phyloP scores from a whole-genome alignment of 2,797 vertebrate species.

The Microctenopoma lineatum region DNA sequence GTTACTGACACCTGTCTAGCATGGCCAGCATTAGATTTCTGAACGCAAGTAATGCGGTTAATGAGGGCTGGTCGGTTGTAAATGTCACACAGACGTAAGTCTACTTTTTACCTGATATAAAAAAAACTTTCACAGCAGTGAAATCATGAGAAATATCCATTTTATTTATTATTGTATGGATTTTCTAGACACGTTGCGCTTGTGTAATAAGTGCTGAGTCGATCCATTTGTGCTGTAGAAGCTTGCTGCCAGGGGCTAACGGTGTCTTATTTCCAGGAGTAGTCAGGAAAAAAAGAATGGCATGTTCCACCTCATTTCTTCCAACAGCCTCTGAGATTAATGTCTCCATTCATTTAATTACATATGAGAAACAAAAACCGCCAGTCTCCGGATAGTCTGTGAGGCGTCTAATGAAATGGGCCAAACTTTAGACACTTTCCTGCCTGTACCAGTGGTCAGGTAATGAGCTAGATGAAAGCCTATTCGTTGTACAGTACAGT shows the following conservation, averaged over 20 bases:
- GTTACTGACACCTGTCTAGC: no score
- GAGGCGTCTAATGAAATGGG: slow-evolving; percentile 8
- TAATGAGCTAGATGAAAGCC: slow-evolving; percentile 22
- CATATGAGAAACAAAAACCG: slow-evolving; percentile 45
- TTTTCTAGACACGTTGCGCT: background rate
- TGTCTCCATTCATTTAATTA: slow-evolving; percentile 64
- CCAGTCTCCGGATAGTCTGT: slow-evolving; percentile 19
- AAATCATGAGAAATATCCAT: background rate
- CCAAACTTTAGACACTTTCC: slow-evolving; percentile 17
- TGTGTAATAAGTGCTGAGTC: slow-evolving; percentile 1
- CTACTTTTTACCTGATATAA: background rate
- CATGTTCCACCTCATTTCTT: slow-evolving; percentile 65
- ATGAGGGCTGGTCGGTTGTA: no score
- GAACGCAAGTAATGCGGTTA: no score
- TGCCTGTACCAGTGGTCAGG: slow-evolving; percentile 8
- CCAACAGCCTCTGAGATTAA: slow-evolving; percentile 59
- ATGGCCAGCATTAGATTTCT: no score
- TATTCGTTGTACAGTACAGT: background rate
- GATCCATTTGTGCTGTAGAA: background rate
- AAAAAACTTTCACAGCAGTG: background rate
- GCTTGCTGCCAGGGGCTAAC: slow-evolving; percentile 8
- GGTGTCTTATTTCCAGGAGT: slow-evolving; percentile 38
- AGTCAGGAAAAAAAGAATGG: slow-evolving; percentile 46
- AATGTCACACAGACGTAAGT: no score
- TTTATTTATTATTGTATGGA: no score